These are phyloP conservation scores for Pandemis heparana DNA, from an alignment of 2,888 invertebrate genomes.

Conservation along the genomic window DNA sequence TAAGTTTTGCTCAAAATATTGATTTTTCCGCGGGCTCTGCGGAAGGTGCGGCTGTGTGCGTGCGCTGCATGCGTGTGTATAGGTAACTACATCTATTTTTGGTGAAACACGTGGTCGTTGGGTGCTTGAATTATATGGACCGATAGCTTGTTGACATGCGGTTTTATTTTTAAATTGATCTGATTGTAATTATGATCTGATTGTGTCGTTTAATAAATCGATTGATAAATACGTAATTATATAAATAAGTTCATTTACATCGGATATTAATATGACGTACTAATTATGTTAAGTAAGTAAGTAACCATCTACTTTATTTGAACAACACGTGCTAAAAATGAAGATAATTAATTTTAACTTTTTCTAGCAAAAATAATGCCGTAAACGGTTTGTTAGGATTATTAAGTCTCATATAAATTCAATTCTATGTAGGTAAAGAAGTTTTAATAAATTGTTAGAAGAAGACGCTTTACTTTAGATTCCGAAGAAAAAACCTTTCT, in stretches of 20 bases:
- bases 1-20: constrained; percentile 85
- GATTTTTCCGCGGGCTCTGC: constrained; percentile 81
- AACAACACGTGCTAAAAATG: no score
- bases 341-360: no score
- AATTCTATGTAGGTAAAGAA: no score
- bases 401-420: no score
- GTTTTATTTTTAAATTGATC: constrained; percentile 80
- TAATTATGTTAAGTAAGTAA: no score
- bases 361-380: no score
- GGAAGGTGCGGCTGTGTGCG: constrained; percentile 60
- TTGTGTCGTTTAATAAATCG: constrained; percentile 60
- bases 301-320: no score
- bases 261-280: no score
- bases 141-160: constrained; percentile 81
- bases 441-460: no score
- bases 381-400: no score
- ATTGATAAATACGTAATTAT: background rate
- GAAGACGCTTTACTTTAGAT: no score
- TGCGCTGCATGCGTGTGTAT: constrained; percentile 51
- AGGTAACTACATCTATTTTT: constrained; percentile 78
- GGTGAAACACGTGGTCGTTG: constrained; percentile 82
- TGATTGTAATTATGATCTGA: constrained; percentile 67
- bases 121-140: constrained; percentile 47
- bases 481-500: background rate
- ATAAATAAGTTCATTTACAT: background rate